Percentiles rank a stretch among this genome's conserved stretches.
Conservation (phyloP, 2,113 vertebrate species). For the Cynoglossus semilaevis region DNA sequence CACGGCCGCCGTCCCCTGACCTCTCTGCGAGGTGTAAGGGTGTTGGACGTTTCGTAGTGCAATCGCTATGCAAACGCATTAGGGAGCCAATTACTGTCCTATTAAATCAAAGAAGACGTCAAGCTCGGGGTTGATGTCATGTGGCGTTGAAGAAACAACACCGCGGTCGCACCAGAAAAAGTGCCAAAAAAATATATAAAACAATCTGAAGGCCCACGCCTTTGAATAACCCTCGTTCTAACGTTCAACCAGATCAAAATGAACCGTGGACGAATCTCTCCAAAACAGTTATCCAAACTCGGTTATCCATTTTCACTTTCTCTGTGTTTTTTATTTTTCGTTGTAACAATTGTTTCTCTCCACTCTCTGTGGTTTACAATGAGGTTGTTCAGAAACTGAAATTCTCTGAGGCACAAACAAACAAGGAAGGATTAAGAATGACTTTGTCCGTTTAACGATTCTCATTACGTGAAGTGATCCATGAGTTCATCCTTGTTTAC, state of each 20-base stretch:
- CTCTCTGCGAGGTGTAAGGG: constrained; percentile 27
- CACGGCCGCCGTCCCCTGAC: constrained; percentile 12
- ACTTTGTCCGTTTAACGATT: constrained; percentile 13
- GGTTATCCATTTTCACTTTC: background rate
- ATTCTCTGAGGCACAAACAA: constrained; percentile 31
- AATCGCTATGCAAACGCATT: constrained; percentile 1
- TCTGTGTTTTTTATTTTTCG: background rate
- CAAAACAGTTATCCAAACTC: constrained; percentile 16
- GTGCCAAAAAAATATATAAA: constrained; percentile 19
- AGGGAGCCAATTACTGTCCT: constrained; percentile 53
- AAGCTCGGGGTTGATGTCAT: constrained; percentile 35
- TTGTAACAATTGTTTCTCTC: constrained; percentile 14
- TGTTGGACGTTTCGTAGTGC: constrained; percentile 12
- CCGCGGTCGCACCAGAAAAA: constrained; percentile 41
- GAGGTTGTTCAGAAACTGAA: constrained; percentile 17
- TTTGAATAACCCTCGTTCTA: constrained; percentile 19
- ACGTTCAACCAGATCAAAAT: background rate
- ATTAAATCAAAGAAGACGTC: constrained; percentile 39
- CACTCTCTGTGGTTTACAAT: constrained; percentile 17
- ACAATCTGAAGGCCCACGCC: constrained; percentile 1
- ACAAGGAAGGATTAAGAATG: constrained; percentile 20
- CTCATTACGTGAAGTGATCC: constrained; percentile 28
- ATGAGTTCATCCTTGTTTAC: constrained; percentile 33
- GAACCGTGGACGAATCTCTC: constrained; percentile 5
- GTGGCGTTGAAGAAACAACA: constrained; percentile 17